These are phyloP conservation scores for Diglossa brunneiventris DNA, from an alignment of 2,113 vertebrate genomes.

Conservation along the genomic window DNA sequence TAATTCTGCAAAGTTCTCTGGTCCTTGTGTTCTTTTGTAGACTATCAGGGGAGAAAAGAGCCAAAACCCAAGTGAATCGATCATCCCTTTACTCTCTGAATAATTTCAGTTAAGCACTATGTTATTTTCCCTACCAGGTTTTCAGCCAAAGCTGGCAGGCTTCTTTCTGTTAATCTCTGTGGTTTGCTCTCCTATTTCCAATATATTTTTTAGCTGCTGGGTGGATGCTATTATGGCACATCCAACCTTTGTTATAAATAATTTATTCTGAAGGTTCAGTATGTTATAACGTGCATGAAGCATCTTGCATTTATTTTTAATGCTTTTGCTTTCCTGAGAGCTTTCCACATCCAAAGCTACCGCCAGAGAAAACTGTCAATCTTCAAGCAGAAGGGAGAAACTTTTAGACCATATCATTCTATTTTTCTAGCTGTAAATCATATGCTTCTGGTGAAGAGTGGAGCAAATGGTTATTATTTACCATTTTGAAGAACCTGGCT, in stretches of 20 bases:
- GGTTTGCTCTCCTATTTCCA: neutral
- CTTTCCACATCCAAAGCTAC: conserved; percentile 35
- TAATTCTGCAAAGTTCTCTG: neutral
- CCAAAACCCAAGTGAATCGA: neutral
- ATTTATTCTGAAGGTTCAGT: conserved; percentile 52
- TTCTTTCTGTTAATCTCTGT: conserved; percentile 15
- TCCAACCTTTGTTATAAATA: conserved; percentile 46
- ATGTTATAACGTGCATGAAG: conserved; percentile 3
- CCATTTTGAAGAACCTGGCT: neutral
- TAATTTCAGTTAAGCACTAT: neutral
- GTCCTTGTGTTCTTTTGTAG: neutral
- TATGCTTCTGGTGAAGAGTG: neutral
- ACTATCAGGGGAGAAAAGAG: neutral
- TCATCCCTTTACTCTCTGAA: neutral
- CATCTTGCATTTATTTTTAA: conserved; percentile 60
- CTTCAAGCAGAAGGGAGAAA: conserved; percentile 4
- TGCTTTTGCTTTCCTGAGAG: conserved; percentile 31
- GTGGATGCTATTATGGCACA: conserved; percentile 33
- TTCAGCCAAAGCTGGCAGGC: neutral
- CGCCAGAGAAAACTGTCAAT: neutral
- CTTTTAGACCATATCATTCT: conserved; percentile 15
- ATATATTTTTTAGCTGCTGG: conserved; percentile 3
- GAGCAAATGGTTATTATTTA: neutral
- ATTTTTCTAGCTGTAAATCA: conserved; percentile 18
- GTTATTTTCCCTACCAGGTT: neutral